phyloP scores from a whole-genome alignment of 2,888 invertebrate genomes.

The Ditula angustiorana region DNA sequence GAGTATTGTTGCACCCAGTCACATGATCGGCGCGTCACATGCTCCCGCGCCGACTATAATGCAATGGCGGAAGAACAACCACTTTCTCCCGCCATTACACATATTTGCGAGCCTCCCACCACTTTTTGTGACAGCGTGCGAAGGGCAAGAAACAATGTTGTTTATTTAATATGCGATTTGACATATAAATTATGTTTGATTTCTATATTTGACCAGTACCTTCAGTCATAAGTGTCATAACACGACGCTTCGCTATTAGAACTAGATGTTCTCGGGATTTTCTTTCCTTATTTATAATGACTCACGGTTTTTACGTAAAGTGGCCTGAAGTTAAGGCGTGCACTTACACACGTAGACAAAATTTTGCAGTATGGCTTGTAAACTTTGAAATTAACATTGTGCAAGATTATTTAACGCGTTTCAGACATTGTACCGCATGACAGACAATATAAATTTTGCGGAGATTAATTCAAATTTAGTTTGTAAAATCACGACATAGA shows the following conservation, averaged over 20 bases:
- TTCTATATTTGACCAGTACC: too few species aligned
- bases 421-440: constrained; percentile 13
- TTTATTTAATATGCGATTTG: too few species aligned
- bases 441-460: constrained; percentile 18
- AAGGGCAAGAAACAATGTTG: constrained; percentile 48
- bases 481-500: constrained; percentile 28
- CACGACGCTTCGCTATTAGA: background rate
- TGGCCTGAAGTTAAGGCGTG: background rate
- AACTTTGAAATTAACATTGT: background rate
- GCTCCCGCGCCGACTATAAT: constrained; percentile 51
- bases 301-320: background rate
- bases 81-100: constrained; percentile 63
- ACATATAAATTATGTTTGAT: too few species aligned
- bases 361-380: background rate
- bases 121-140: constrained; percentile 22
- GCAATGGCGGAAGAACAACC: constrained; percentile 65
- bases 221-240: too few species aligned
- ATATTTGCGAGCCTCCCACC: constrained; percentile 47
- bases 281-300: background rate
- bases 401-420: constrained; percentile 13
- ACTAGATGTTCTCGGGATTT: background rate
- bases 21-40: constrained; percentile 65
- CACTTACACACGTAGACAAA: background rate
- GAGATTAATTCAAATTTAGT: constrained; percentile 12
- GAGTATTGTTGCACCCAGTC: constrained; percentile 49